These are phyloP conservation scores for Lasius fuliginosus DNA, from an alignment of 2,888 invertebrate genomes.

Conservation along the genomic window DNA sequence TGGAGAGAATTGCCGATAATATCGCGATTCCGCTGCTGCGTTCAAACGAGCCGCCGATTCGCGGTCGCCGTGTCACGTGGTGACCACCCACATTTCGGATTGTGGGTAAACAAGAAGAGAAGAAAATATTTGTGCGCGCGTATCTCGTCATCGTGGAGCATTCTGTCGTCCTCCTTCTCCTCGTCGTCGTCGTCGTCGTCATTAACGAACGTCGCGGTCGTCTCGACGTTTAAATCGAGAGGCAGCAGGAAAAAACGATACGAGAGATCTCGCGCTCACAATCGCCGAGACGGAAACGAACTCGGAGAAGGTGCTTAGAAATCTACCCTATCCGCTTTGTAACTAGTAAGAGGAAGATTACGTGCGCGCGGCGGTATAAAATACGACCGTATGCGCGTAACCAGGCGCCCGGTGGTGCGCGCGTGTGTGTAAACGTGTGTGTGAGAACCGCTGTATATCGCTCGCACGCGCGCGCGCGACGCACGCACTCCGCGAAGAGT, in stretches of 20 bases:
- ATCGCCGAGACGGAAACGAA: constrained; percentile 2
- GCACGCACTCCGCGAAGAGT: not conserved
- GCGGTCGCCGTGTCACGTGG: constrained; percentile 80
- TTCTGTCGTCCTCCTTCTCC: not conserved
- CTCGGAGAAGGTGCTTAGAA: constrained; percentile 21
- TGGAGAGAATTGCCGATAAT: not conserved
- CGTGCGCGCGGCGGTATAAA: not conserved
- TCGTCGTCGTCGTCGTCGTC: not conserved
- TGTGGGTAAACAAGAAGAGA: constrained; percentile 85
- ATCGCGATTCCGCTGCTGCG: not conserved
- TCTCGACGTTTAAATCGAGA: not conserved
- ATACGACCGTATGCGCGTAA: not conserved
- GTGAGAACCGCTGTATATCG: not conserved
- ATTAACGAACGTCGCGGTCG: not conserved
- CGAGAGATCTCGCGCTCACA: not conserved
- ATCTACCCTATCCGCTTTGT: not conserved
- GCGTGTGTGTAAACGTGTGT: not conserved
- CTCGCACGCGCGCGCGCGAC: not conserved
- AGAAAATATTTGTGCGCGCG: constrained; percentile 61
- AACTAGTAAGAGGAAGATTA: not conserved
- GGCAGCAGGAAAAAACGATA: not conserved
- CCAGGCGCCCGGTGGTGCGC: not conserved
- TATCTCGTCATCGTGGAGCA: constrained; percentile 32
- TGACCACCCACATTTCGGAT: constrained; percentile 86
- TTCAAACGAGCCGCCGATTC: constrained; percentile 60